phyloP scores from a whole-genome alignment of 2,888 invertebrate species.

The Tiliacea aurago region DNA sequence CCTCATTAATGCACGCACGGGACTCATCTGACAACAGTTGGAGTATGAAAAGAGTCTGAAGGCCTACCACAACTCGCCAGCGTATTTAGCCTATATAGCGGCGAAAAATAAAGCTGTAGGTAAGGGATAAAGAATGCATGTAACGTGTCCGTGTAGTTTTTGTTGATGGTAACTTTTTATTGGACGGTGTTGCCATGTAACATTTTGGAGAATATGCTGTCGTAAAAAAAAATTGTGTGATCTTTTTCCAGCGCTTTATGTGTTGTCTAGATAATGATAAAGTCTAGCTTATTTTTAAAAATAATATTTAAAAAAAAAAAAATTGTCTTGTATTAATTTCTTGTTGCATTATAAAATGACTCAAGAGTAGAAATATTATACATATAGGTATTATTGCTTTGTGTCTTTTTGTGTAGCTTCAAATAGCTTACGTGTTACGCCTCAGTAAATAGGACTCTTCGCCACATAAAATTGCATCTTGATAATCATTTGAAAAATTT shows the following conservation, averaged over 20 bases:
- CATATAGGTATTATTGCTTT: too few relatives aligned
- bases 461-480: constrained; percentile 2
- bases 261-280: constrained; percentile 18
- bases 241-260: not conserved
- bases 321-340: not conserved
- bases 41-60: constrained; percentile 98
- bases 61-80: constrained; percentile 98
- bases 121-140: constrained; percentile 80
- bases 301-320: too few relatives aligned
- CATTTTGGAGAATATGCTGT: not conserved
- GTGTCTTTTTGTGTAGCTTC: not conserved
- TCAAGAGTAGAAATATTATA: not conserved
- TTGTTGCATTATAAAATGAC: not conserved
- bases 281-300: not conserved
- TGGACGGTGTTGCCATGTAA: constrained; percentile 10
- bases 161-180: constrained; percentile 8
- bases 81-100: constrained; percentile 97
- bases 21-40: constrained; percentile 86
- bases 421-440: not conserved
- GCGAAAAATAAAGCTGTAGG: constrained; percentile 97
- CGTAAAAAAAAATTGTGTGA: not conserved
- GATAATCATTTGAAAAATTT: not conserved
- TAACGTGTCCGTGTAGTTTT: constrained; percentile 25
- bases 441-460: not conserved
- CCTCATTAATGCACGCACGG: constrained; percentile 80